A percentile compares a stretch with the other conserved stretches of the same genome.
These are phyloP conservation scores for Cladorhizidae sp. DNA, from an alignment of 37 sponge, comb jelly and placozoan species.

Conservation along the genomic window DNA sequence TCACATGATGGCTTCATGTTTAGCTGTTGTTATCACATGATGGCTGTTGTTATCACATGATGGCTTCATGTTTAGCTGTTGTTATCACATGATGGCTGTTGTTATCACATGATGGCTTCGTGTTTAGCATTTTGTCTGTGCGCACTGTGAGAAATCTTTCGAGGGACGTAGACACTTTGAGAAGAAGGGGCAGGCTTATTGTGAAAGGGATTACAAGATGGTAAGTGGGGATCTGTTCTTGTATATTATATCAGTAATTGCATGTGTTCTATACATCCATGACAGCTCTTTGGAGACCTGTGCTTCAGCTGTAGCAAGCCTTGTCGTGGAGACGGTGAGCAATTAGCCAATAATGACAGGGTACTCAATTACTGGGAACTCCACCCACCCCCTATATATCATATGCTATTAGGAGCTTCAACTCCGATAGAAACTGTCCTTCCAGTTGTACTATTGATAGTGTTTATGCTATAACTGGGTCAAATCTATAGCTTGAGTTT, in stretches of 20 bases:
- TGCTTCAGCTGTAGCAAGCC: conserved; percentile 93
- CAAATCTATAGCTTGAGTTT: no score
- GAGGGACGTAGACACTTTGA: conserved; percentile 95
- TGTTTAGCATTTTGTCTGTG: conserved; percentile 95
- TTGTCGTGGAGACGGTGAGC: conserved; percentile 87
- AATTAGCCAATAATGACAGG: no score
- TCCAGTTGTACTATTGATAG: no score
- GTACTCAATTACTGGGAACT: no score
- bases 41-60: background rate
- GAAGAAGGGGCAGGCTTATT: conserved; percentile 94
- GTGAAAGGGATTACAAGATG: conserved; percentile 93
- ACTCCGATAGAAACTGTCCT: no score
- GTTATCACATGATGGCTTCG: background rate
- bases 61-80: background rate
- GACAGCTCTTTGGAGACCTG: conserved; percentile 91
- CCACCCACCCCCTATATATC: no score
- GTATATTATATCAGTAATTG: background rate
- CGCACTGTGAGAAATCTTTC: conserved; percentile 96
- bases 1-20: background rate
- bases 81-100: background rate
- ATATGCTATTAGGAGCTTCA: no score
- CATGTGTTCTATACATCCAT: background rate
- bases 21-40: background rate
- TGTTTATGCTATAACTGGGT: no score
- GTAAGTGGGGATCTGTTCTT: conserved; percentile 33